These are phyloP conservation scores for Plestiodon gilberti DNA, from an alignment of 2,113 vertebrate genomes.

Conservation along the genomic window DNA sequence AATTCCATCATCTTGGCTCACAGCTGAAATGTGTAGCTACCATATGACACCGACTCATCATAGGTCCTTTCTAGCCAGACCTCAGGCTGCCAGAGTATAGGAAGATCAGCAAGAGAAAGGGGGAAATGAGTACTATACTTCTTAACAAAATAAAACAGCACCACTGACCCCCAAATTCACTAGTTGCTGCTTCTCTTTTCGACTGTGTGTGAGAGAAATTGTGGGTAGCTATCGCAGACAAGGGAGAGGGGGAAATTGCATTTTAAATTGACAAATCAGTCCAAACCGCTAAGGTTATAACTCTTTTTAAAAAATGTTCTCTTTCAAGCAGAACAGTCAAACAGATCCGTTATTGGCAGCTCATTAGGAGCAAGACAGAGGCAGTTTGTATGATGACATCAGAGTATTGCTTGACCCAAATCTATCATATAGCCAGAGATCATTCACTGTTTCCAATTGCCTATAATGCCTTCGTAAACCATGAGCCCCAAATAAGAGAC, in stretches of 20 bases:
- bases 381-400: conserved; percentile 75
- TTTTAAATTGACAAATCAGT: conserved; percentile 76
- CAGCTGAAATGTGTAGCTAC: too few relatives aligned
- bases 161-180: neutral
- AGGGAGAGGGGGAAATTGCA: conserved; percentile 4
- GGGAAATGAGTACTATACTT: too few relatives aligned
- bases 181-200: neutral
- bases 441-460: conserved; percentile 56
- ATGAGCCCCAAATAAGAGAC: conserved; percentile 75
- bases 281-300: conserved; percentile 78
- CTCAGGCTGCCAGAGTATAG: too few relatives aligned
- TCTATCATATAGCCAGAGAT: conserved; percentile 73
- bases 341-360: conserved; percentile 79
- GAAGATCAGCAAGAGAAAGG: neutral
- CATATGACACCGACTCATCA: too few relatives aligned
- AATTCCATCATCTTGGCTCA: too few relatives aligned
- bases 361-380: conserved; percentile 76
- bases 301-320: conserved; percentile 53
- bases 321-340: conserved; percentile 74
- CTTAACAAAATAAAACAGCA: neutral
- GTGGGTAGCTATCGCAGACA: conserved; percentile 63
- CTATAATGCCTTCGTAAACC: conserved; percentile 53
- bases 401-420: conserved; percentile 73
- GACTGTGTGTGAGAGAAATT: conserved; percentile 49
- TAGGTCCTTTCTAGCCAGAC: too few relatives aligned